Conservation (phyloP, 2,113 vertebrate species). For the Dipodomys stephensi region DNA sequence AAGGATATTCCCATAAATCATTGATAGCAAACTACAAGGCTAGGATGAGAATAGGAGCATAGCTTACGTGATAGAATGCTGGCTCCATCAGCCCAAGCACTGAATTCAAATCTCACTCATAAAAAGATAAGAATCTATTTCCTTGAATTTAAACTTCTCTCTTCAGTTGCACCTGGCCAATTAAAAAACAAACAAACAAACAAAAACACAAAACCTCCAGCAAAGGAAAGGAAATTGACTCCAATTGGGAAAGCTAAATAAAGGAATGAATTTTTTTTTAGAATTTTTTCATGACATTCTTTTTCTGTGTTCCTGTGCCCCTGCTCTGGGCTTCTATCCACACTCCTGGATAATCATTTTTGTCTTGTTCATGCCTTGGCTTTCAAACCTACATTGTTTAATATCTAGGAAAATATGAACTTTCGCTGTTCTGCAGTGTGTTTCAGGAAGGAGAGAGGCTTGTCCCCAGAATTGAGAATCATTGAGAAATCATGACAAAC, state of each 20-base stretch:
- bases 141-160: not conserved
- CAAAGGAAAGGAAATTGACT: not conserved
- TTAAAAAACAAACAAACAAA: no score
- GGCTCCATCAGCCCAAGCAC: no score
- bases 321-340: no score
- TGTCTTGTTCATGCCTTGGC: not conserved
- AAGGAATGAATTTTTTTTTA: not conserved
- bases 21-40: not conserved
- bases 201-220: not conserved
- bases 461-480: no score
- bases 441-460: not conserved
- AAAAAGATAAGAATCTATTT: not conserved
- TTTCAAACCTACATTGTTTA: not conserved
- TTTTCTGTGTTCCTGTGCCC: not conserved
- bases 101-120: no score
- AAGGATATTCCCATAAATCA: not conserved
- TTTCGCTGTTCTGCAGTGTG: not conserved
- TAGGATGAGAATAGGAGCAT: no score
- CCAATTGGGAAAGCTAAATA: not conserved
- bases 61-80: no score
- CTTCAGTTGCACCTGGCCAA: not conserved
- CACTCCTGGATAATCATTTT: no score
- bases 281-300: not conserved
- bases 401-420: slow-evolving; percentile 5
- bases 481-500: no score